Percentiles rank a stretch among this genome's conserved stretches.
These are phyloP conservation scores for Microctenopoma lineatum DNA, from an alignment of 2,797 vertebrate genomes.

Conservation along the genomic window DNA sequence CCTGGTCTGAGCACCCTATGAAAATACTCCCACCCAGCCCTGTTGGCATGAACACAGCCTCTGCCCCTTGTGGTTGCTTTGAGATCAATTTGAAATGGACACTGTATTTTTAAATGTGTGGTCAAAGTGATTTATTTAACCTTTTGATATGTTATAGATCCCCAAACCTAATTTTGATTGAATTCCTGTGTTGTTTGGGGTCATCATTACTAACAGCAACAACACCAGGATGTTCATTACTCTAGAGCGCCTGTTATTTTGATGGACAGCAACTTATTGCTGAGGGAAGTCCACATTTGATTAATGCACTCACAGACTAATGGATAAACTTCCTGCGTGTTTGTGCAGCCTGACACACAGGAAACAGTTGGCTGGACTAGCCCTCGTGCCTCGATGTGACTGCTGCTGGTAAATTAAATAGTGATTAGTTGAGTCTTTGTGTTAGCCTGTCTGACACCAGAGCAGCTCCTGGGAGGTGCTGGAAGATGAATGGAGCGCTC, in stretches of 20 bases:
- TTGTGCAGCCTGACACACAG: slow-evolving; percentile 22
- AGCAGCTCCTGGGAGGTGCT: slow-evolving; percentile 75
- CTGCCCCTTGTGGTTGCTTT: too few relatives aligned
- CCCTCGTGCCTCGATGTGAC: slow-evolving; percentile 69
- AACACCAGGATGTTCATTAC: slow-evolving; percentile 40
- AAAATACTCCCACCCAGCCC: too few relatives aligned
- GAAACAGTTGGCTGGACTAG: slow-evolving; percentile 60
- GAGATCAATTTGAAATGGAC: too few relatives aligned
- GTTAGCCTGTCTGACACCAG: slow-evolving; percentile 81
- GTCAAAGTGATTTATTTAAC: neutral
- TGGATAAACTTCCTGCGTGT: slow-evolving; percentile 70
- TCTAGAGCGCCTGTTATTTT: slow-evolving; percentile 58
- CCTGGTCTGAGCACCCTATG: too few relatives aligned
- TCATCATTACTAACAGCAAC: slow-evolving; percentile 22
- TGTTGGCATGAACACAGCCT: too few relatives aligned
- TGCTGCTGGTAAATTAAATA: slow-evolving; percentile 84
- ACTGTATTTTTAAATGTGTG: too few relatives aligned
- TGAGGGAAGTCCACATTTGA: slow-evolving; percentile 70
- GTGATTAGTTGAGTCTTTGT: slow-evolving; percentile 84
- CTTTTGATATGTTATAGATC: slow-evolving; percentile 1
- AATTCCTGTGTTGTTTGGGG: slow-evolving; percentile 6
- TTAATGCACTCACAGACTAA: slow-evolving; percentile 78
- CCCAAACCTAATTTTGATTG: slow-evolving; percentile 19
- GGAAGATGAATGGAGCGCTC: slow-evolving; percentile 75
- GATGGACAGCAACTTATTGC: slow-evolving; percentile 75